Evolutionary conservation across 2,888 invertebrate genomes (phyloP).

Genomic region (Drosophila hawaiiensis): DNA sequence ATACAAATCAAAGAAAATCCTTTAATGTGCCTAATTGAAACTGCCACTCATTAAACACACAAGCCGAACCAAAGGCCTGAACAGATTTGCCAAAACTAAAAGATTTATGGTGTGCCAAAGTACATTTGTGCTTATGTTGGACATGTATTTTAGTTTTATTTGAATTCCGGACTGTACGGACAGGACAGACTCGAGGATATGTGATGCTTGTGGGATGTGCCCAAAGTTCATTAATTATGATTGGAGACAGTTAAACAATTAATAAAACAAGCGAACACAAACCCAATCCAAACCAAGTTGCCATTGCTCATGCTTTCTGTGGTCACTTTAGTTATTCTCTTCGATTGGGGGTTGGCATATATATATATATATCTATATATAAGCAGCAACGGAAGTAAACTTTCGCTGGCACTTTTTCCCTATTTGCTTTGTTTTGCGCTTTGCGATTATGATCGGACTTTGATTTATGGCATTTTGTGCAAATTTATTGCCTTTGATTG

Average conservation of each 20-base stretch:
- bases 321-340: conserved; percentile 42
- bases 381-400: conserved; percentile 42
- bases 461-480: conserved; percentile 69
- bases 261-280: conserved; percentile 64
- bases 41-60: conserved; percentile 57
- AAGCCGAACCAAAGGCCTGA: conserved; percentile 17
- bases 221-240: conserved; percentile 82
- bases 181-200: conserved; percentile 24
- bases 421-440: conserved; percentile 34
- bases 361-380: neutral
- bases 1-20: conserved; percentile 53
- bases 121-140: conserved; percentile 62
- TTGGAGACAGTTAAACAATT: conserved; percentile 82
- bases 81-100: conserved; percentile 62
- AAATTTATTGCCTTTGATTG: conserved; percentile 80
- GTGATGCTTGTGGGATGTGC: conserved; percentile 59
- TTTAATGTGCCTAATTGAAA: conserved; percentile 78
- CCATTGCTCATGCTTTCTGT: conserved; percentile 17
- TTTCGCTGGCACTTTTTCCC: conserved; percentile 48
- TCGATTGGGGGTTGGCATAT: conserved; percentile 29
- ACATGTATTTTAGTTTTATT: conserved; percentile 62
- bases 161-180: conserved; percentile 39
- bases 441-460: conserved; percentile 77
- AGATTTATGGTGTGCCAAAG: conserved; percentile 77
- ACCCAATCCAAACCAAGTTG: conserved; percentile 28